Evolutionary conservation across 2,797 vertebrate species (phyloP).

Genomic region (Morelia viridis): DNA sequence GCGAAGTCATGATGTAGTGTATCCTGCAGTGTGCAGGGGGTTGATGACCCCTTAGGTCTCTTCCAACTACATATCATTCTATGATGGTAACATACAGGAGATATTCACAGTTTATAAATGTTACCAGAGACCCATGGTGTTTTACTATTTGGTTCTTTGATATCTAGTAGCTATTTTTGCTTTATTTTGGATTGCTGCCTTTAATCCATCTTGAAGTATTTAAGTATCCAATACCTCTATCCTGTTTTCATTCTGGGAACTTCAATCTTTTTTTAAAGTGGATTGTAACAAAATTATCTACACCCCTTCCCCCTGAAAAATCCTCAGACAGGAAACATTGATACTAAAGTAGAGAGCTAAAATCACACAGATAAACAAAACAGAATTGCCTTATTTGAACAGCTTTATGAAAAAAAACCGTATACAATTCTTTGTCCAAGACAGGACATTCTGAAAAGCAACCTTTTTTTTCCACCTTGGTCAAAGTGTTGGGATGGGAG

Average conservation of each 20-base stretch:
- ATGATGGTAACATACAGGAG: background rate
- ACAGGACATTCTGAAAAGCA: background rate
- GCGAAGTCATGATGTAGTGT: background rate
- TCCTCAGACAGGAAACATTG: no score
- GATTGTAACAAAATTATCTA: slow-evolving; percentile 6
- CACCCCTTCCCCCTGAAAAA: background rate
- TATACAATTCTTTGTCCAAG: background rate
- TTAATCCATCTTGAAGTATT: background rate
- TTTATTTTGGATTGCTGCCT: background rate
- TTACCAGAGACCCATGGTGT: background rate
- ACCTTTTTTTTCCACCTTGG: background rate
- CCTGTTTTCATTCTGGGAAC: background rate
- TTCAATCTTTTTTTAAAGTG: background rate
- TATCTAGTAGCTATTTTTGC: background rate
- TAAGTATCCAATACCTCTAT: background rate
- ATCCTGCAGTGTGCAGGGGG: background rate
- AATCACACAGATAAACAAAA: background rate
- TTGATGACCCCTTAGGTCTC: background rate
- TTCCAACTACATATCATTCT: background rate
- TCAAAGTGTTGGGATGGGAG: background rate
- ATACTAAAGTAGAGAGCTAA: background rate
- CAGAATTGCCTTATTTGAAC: background rate
- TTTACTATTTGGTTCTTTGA: background rate
- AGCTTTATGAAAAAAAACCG: background rate
- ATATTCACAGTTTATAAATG: background rate